Evolutionary conservation across 2,888 invertebrate species (phyloP), one percentile per base, ranked within the genome.

Genomic region (Eumerus sabulonum): DNA sequence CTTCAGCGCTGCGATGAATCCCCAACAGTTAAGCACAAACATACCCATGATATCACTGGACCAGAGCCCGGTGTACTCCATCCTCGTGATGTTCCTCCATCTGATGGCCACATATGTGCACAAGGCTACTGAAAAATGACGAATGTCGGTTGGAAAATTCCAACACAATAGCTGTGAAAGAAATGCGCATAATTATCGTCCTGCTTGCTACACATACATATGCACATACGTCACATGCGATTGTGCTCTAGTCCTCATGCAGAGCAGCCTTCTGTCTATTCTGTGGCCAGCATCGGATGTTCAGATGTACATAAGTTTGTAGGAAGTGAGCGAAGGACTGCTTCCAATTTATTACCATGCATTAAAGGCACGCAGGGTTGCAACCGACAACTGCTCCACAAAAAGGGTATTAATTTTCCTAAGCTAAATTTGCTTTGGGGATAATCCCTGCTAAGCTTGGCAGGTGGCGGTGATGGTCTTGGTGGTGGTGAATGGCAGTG

Each of bases 381-480:
- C 68, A 48, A 59, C 68, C 68, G 56, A 70, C 48, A 64, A 68
- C 74, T 64, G 62, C 63, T 70, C 54, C 74, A 79, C 79, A 82
- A 81, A 81, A 81, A 76, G 82, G 79, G 83, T 83, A 83, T 83
- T 83, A 83, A 83, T 83, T 83, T 83, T 82, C 76, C 79, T 83
- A 83, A 84, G 84, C 84, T 79, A 84, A 84, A 84, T 84, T 83
- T 83, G 82, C 83, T 84, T 82, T 73, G 68, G 72, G 81, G 84
- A 84, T 84, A 82, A 84, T 84, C 83, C 74, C 59, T 64, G 74
- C 74, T 84, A 82, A 84, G 83, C 83, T 82, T 68, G 76, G 68
- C 82, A 83, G 83, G 82, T 79, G 72, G 63, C 7, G 27, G 3
- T 2, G 7, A 7, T 27, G 27, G 27, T 2, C n/a, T n/a, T n/a